These are phyloP conservation scores for Rhingia campestris DNA, from an alignment of 2,888 invertebrate species.

Conservation along the genomic window DNA sequence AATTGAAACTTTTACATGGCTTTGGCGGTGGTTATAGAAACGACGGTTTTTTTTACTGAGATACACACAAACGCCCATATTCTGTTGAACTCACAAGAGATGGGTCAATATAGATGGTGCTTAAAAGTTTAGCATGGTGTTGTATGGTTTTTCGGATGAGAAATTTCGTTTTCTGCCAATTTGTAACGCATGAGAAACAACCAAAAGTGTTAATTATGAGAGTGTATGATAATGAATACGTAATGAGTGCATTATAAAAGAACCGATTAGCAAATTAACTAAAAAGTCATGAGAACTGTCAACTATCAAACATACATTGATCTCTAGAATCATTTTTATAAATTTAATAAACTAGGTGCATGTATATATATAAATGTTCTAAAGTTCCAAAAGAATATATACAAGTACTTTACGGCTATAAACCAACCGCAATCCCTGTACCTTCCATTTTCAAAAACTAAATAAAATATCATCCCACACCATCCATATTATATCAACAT, in stretches of 20 bases:
- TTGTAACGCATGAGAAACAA: not conserved
- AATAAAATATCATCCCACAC: not conserved
- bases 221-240: not conserved
- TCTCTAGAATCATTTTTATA: too few species aligned
- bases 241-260: too few species aligned
- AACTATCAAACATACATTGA: too few species aligned
- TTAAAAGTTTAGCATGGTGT: constrained; percentile 28
- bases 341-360: too few species aligned
- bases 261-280: too few species aligned
- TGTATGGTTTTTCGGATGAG: constrained; percentile 24
- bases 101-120: constrained; percentile 23
- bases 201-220: not conserved
- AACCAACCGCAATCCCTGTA: too few species aligned
- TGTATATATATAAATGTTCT: too few species aligned
- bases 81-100: not conserved
- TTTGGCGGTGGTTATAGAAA: constrained; percentile 37
- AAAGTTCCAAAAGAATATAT: too few species aligned
- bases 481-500: not conserved
- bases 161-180: constrained; percentile 21
- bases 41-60: constrained; percentile 6
- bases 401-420: too few species aligned
- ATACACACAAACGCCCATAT: not conserved
- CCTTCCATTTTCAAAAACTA: not conserved
- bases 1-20: constrained; percentile 68
- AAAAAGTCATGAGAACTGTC: too few species aligned